These are phyloP conservation scores for Amiota minor DNA, from an alignment of 2,888 invertebrate species.

Conservation along the genomic window DNA sequence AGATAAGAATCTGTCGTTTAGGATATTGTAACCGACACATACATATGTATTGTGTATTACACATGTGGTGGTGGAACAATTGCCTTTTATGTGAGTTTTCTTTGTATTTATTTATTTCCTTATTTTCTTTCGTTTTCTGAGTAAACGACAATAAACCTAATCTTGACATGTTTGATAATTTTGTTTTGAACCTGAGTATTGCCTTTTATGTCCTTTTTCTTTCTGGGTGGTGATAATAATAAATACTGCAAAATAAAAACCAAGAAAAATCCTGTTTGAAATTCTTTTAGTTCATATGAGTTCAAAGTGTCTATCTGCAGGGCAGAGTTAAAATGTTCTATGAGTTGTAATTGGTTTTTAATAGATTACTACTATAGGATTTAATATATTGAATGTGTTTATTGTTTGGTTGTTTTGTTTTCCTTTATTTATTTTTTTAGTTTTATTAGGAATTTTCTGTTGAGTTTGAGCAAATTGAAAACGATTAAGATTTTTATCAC, in stretches of 20 bases:
- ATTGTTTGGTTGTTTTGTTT: not conserved
- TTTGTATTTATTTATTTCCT: constrained; percentile 26
- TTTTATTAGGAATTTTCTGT: not conserved
- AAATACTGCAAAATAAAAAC: not conserved
- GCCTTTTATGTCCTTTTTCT: not conserved
- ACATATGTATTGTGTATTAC: constrained; percentile 29
- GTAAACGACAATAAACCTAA: constrained; percentile 30
- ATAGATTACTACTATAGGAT: constrained; percentile 14
- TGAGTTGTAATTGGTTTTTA: constrained; percentile 44
- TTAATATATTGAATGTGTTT: constrained; percentile 8
- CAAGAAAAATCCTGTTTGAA: constrained; percentile 40
- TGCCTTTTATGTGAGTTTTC: not conserved
- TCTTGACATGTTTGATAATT: constrained; percentile 1
- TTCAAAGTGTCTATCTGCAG: constrained; percentile 38
- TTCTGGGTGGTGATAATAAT: not conserved
- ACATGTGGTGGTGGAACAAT: no score
- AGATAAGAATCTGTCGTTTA: constrained; percentile 51
- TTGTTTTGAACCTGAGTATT: constrained; percentile 14
- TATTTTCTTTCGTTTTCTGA: constrained; percentile 16
- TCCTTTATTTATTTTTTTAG: not conserved
- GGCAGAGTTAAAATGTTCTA: constrained; percentile 28
- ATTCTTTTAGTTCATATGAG: constrained; percentile 24
- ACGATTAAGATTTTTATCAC: constrained; percentile 60
- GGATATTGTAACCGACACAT: constrained; percentile 40
- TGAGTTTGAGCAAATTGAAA: constrained; percentile 54